Percentiles rank a stretch among this genome's conserved stretches.
phyloP scores from a whole-genome alignment of 2,113 vertebrate genomes.

The Tenebrosternarchus preto region DNA sequence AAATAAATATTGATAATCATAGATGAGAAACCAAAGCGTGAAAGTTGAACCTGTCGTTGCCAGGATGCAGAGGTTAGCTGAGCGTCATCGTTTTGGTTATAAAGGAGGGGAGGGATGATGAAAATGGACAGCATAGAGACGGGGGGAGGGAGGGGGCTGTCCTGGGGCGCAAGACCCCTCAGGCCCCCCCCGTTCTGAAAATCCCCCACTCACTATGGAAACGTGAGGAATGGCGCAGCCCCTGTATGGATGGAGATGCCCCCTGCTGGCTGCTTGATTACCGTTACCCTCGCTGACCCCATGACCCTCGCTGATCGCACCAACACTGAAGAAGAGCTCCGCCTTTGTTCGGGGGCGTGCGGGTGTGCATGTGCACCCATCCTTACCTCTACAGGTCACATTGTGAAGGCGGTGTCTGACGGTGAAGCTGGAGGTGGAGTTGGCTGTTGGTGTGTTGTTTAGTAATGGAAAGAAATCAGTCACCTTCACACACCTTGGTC shows the following conservation, averaged over 20 bases:
- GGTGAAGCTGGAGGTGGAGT: no score
- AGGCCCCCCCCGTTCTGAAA: no score
- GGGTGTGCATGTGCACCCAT: no score
- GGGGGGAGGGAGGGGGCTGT: no score
- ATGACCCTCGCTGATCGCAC: neutral
- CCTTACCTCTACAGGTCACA: neutral
- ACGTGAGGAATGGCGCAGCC: no score
- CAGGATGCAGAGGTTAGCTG: neutral
- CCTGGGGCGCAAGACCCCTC: no score
- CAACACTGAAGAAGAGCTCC: neutral
- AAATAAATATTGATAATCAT: conserved; percentile 53
- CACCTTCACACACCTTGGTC: neutral
- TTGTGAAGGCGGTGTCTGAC: no score
- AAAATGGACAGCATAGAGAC: neutral
- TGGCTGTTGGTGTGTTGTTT: neutral
- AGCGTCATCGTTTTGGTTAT: neutral
- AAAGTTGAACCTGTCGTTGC: conserved; percentile 17
- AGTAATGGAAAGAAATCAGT: neutral
- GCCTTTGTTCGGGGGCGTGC: neutral
- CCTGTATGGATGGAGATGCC: no score
- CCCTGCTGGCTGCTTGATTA: no score
- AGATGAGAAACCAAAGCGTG: conserved; percentile 51
- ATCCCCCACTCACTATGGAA: no score
- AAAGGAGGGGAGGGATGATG: no score
- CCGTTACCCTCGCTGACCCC: neutral